Conservation (phyloP, 1,140 invertebrate species). For the Anoplophora glabripennis region DNA sequence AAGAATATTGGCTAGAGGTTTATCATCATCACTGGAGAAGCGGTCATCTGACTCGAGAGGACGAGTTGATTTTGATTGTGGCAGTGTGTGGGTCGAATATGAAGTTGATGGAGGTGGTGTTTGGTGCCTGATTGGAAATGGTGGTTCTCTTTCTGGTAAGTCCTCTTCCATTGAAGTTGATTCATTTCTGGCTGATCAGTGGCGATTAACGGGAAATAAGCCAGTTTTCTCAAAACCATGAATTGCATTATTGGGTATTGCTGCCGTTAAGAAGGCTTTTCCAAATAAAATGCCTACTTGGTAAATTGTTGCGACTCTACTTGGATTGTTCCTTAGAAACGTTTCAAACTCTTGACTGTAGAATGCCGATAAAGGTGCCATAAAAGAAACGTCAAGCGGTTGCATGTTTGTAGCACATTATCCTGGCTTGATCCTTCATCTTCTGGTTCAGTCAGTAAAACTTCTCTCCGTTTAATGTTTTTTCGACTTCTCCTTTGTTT, state of each 20-base stretch:
- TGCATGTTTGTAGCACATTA: neutral
- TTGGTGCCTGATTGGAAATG: conserved; percentile 19
- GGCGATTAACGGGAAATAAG: neutral
- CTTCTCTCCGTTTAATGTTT: no score
- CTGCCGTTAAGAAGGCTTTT: conserved; percentile 2
- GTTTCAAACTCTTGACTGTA: conserved; percentile 4
- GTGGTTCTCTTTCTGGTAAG: conserved; percentile 16
- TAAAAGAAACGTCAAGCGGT: conserved; percentile 12
- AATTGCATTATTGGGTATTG: neutral
- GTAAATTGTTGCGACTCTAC: neutral
- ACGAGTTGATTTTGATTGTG: conserved; percentile 18
- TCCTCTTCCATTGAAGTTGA: conserved; percentile 3
- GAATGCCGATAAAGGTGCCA: neutral
- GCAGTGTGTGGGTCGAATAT: conserved; percentile 16
- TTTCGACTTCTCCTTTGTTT: no score
- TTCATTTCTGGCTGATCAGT: conserved; percentile 14
- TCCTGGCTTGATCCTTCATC: no score
- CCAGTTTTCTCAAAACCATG: neutral
- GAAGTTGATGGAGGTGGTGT: conserved; percentile 21
- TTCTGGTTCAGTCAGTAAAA: no score
- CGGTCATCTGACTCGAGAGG: conserved; percentile 2
- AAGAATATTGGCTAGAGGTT: no score
- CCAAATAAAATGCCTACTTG: neutral
- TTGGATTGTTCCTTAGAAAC: conserved; percentile 3
- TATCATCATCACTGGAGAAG: no score